Conservation (phyloP, 2,888 invertebrate genomes). For the Marasmarcha lunaedactyla region DNA sequence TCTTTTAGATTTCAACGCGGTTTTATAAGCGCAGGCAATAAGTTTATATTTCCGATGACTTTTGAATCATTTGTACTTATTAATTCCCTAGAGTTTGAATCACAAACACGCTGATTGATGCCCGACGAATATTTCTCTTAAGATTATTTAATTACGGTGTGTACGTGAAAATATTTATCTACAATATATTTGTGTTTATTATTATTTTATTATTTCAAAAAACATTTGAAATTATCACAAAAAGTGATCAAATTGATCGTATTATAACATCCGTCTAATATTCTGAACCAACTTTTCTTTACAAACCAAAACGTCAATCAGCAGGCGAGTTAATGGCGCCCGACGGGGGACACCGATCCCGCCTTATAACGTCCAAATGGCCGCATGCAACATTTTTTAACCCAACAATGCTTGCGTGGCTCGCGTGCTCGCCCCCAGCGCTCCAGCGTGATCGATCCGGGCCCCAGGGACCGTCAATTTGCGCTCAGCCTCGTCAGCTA, state of each 20-base stretch:
- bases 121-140: neutral
- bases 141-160: no score
- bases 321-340: slow-evolving; percentile 23
- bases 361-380: slow-evolving; percentile 1
- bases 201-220: no score
- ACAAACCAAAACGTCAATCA: no score
- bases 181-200: no score
- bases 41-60: no score
- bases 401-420: slow-evolving; percentile 35
- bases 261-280: no score
- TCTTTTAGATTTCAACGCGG: slow-evolving; percentile 1
- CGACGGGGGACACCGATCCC: slow-evolving; percentile 26
- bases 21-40: neutral
- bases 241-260: no score
- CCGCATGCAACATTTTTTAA: slow-evolving; percentile 15
- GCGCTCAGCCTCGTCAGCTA: slow-evolving; percentile 61
- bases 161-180: no score
- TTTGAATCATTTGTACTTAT: no score
- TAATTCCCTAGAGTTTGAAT: no score
- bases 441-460: slow-evolving; percentile 31
- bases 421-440: slow-evolving; percentile 49
- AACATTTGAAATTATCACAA: no score
- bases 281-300: no score
- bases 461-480: slow-evolving; percentile 61
- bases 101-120: neutral